phyloP scores from a whole-genome alignment of 2,113 vertebrate genomes.

The Gnathonemus longibarbis region DNA sequence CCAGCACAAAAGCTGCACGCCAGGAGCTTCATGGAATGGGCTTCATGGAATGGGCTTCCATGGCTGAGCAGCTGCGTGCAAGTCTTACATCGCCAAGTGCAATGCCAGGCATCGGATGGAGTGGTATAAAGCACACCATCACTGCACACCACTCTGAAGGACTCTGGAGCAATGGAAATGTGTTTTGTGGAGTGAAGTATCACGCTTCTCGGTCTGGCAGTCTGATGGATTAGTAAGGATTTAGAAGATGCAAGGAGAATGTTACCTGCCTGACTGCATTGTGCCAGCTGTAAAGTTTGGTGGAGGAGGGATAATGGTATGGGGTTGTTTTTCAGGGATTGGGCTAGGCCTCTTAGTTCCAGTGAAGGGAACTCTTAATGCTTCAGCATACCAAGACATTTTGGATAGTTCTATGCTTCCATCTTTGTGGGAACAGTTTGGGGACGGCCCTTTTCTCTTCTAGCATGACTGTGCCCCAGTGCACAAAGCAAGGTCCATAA shows the following conservation, averaged over 20 bases:
- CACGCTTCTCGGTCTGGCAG: not conserved
- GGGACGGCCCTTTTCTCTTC: not conserved
- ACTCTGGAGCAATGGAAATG: not conserved
- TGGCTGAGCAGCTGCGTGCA: not conserved
- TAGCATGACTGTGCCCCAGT: not conserved
- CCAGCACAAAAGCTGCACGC: not conserved
- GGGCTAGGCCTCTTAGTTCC: not conserved
- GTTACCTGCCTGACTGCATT: not conserved
- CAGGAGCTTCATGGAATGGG: not conserved
- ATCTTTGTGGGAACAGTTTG: not conserved
- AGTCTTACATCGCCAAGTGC: not conserved
- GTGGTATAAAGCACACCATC: not conserved
- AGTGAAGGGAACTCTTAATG: not conserved
- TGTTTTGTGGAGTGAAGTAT: not conserved
- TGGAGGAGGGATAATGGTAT: not conserved
- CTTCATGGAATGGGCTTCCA: not conserved
- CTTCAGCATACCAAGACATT: not conserved
- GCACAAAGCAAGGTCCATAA: not conserved
- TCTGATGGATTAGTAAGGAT: not conserved
- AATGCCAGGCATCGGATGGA: not conserved
- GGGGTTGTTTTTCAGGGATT: not conserved
- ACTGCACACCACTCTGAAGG: too few relatives aligned
- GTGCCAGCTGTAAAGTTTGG: not conserved
- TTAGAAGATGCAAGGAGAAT: not conserved
- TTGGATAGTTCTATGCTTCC: not conserved